These are phyloP conservation scores for Falco rusticolus DNA, from an alignment of 2,797 vertebrate genomes.

Conservation along the genomic window DNA sequence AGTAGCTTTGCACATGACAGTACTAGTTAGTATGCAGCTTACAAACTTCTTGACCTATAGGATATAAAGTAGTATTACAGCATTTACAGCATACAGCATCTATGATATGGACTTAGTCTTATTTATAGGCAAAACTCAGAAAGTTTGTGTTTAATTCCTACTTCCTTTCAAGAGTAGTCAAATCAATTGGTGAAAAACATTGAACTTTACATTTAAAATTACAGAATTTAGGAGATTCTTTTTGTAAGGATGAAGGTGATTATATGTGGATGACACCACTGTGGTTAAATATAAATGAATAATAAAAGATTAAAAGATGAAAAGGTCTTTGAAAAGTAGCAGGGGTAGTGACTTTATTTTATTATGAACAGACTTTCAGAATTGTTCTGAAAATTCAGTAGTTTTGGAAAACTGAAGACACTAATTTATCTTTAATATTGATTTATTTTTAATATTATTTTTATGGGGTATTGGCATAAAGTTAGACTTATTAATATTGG, in stretches of 20 bases:
- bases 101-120: background rate
- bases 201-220: background rate
- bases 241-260: conserved; percentile 36
- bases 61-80: background rate
- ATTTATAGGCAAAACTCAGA: conserved; percentile 19
- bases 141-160: background rate
- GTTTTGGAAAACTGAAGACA: conserved; percentile 13
- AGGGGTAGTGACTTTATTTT: conserved; percentile 16
- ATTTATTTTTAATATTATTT: background rate
- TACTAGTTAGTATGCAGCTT: background rate
- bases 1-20: background rate
- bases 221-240: conserved; percentile 1
- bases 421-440: conserved; percentile 1
- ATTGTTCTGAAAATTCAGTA: conserved; percentile 24
- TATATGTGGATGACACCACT: background rate
- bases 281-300: conserved; percentile 42
- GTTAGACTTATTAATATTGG: too few relatives aligned
- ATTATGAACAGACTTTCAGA: conserved; percentile 28
- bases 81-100: background rate
- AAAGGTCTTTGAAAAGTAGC: background rate
- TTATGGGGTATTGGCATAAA: background rate
- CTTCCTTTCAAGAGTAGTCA: conserved; percentile 19
- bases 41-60: background rate
- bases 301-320: conserved; percentile 35
- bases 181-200: background rate